Conservation (phyloP, 2,113 vertebrate genomes). For the Acanthochromis polyacanthus region DNA sequence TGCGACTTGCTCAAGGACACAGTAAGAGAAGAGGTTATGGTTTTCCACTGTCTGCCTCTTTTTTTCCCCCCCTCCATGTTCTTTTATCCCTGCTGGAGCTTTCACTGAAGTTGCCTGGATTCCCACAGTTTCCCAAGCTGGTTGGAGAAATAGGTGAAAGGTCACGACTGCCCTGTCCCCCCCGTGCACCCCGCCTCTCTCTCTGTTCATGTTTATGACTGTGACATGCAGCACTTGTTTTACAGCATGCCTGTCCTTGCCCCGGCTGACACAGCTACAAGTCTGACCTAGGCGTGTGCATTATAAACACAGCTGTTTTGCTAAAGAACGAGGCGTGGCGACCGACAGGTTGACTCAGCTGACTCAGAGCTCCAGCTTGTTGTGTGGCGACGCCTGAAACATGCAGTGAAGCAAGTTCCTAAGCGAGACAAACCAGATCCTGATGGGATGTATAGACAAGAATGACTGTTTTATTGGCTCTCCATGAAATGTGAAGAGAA, state of each 20-base stretch:
- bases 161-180: constrained; percentile 44
- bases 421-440: not conserved
- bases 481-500: too few relatives aligned
- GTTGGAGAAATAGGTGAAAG: constrained; percentile 73
- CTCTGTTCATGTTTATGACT: constrained; percentile 36
- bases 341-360: constrained; percentile 29
- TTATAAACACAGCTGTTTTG: constrained; percentile 33
- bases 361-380: constrained; percentile 24
- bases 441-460: not conserved
- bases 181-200: not conserved
- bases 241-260: constrained; percentile 36
- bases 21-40: not conserved
- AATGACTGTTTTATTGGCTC: too few relatives aligned
- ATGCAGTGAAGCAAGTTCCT: constrained; percentile 8
- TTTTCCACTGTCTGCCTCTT: constrained; percentile 17
- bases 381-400: constrained; percentile 25
- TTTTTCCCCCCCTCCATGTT: not conserved
- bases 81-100: constrained; percentile 10
- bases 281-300: constrained; percentile 2
- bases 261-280: constrained; percentile 15
- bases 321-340: constrained; percentile 22
- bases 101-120: constrained; percentile 30
- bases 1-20: not conserved
- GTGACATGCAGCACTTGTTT: constrained; percentile 43
- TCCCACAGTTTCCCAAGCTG: constrained; percentile 58